Conservation (phyloP, 1,140 invertebrate species). For the Pseudoatta argentina region DNA sequence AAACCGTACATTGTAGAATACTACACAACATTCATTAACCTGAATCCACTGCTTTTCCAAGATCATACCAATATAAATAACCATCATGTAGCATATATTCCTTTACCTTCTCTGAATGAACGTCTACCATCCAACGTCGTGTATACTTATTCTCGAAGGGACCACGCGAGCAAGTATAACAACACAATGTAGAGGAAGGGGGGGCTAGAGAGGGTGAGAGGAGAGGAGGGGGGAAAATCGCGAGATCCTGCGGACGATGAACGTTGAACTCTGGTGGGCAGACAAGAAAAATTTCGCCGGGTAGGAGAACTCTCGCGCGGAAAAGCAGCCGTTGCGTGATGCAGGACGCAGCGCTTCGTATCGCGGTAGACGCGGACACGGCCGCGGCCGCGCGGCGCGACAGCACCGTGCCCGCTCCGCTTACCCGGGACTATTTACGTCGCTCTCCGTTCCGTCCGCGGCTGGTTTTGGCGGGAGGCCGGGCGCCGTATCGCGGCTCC, state of each 20-base stretch:
- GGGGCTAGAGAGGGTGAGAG: too few relatives aligned
- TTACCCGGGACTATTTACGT: constrained; percentile 80
- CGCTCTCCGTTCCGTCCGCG: constrained; percentile 67
- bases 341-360: background rate
- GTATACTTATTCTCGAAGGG: constrained; percentile 46
- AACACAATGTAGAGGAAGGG: background rate
- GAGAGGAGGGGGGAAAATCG: background rate
- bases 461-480: constrained; percentile 75
- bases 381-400: background rate
- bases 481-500: constrained; percentile 52
- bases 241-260: constrained; percentile 45
- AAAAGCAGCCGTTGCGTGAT: background rate
- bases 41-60: background rate
- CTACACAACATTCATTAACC: background rate
- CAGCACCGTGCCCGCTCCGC: constrained; percentile 69
- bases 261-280: constrained; percentile 41
- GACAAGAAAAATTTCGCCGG: constrained; percentile 54
- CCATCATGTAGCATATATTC: constrained; percentile 12
- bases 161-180: constrained; percentile 24
- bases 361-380: background rate
- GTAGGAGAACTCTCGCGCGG: constrained; percentile 20
- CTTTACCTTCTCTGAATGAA: constrained; percentile 67
- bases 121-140: constrained; percentile 68
- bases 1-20: background rate
- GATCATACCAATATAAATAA: background rate